Conservation (phyloP, 2,113 vertebrate species). For the Bostrychus sinensis region DNA sequence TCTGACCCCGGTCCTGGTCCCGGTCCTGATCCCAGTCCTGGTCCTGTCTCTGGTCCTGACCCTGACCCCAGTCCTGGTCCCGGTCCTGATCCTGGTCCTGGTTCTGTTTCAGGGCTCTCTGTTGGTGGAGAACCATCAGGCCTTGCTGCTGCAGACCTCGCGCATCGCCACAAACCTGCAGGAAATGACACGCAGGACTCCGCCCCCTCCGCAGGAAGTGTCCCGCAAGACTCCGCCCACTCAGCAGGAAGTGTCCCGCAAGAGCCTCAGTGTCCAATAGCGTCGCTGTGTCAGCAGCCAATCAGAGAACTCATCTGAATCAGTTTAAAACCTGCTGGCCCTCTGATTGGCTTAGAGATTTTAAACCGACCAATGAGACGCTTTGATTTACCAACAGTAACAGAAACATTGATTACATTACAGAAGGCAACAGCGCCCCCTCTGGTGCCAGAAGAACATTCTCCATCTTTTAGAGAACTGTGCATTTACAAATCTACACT, state of each 20-base stretch:
- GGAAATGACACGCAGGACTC: slow-evolving; percentile 37
- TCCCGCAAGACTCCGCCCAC: slow-evolving; percentile 1
- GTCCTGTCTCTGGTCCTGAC: no score
- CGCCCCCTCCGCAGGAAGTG: background rate
- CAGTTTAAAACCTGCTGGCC: background rate
- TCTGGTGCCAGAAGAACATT: no score
- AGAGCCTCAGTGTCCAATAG: background rate
- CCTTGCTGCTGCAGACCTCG: slow-evolving; percentile 61
- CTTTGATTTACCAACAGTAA: no score
- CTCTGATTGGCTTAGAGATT: background rate
- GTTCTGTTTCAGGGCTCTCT: slow-evolving; percentile 40
- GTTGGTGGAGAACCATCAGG: slow-evolving; percentile 79
- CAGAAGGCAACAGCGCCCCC: no score
- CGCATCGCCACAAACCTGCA: slow-evolving; percentile 54
- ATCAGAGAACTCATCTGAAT: background rate
- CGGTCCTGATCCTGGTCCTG: background rate
- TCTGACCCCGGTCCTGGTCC: no score
- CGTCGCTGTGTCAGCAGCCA: background rate
- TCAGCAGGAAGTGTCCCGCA: background rate
- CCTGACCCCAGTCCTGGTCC: background rate
- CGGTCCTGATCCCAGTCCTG: no score
- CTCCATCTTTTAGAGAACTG: no score
- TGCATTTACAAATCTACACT: no score
- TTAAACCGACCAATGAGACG: background rate
- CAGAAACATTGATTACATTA: no score